Conservation (phyloP, 2,797 vertebrate genomes). For the Aplochiton taeniatus region DNA sequence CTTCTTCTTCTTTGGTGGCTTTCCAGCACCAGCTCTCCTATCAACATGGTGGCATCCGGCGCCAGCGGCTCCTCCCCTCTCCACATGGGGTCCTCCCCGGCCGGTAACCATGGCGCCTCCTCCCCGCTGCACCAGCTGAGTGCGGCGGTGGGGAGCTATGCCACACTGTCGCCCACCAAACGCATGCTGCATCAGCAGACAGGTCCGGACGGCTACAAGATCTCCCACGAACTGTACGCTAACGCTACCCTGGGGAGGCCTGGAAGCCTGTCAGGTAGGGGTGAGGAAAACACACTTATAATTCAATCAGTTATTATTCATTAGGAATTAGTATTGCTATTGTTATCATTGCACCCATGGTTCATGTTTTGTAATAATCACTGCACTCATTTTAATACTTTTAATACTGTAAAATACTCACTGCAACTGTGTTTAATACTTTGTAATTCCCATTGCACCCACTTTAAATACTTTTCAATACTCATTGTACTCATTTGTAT, state of each 20-base stretch:
- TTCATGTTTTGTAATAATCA: too few species aligned
- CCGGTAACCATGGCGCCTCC: constrained; percentile 75
- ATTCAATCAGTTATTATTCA: too few species aligned
- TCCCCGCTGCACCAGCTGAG: constrained; percentile 94
- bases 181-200: constrained; percentile 87
- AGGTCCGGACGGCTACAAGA: constrained; percentile 88
- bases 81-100: constrained; percentile 73
- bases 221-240: constrained; percentile 93
- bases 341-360: too few species aligned
- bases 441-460: too few species aligned
- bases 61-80: constrained; percentile 85
- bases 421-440: too few species aligned
- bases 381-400: too few species aligned
- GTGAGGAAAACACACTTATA: constrained; percentile 35
- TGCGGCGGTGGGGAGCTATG: constrained; percentile 91
- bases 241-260: constrained; percentile 95
- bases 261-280: constrained; percentile 92
- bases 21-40: constrained; percentile 92
- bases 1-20: too few species aligned
- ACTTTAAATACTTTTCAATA: too few species aligned
- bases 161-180: constrained; percentile 95
- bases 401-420: too few species aligned
- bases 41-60: constrained; percentile 87
- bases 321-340: too few species aligned
- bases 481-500: too few species aligned